phyloP scores from a whole-genome alignment of 2,113 vertebrate species.

The Empidonax alnorum region DNA sequence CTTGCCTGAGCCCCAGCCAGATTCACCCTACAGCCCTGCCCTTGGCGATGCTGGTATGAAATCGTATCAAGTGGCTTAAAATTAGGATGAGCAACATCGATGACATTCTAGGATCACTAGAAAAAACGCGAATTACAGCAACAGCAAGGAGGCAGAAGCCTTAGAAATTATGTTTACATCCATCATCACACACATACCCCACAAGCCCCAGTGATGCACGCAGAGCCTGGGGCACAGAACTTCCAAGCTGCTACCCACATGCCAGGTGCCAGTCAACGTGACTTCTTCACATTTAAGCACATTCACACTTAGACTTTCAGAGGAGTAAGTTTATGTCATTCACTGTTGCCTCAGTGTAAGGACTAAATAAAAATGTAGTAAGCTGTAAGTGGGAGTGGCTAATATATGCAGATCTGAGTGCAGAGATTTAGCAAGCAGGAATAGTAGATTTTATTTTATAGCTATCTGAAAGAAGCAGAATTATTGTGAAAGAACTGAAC shows the following conservation, averaged over 20 bases:
- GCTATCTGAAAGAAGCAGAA: not conserved
- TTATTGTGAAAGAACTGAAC: not conserved
- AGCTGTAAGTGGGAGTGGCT: not conserved
- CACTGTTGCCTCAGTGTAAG: not conserved
- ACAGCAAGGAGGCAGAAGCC: not conserved
- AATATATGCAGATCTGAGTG: constrained; percentile 3
- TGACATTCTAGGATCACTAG: not conserved
- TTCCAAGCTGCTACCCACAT: not conserved
- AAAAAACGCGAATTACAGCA: not conserved
- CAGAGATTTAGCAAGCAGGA: not conserved
- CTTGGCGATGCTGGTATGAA: accelerated
- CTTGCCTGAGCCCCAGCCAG: not conserved
- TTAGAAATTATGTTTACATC: not conserved
- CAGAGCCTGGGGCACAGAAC: not conserved
- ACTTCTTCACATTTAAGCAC: not conserved
- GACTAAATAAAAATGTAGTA: not conserved
- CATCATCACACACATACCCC: not conserved
- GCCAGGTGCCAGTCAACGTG: not conserved
- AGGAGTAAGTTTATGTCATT: not conserved
- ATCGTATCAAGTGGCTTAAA: not conserved
- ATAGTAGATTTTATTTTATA: not conserved
- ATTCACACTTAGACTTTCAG: not conserved
- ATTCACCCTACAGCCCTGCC: not conserved
- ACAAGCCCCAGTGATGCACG: not conserved
- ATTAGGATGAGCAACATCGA: not conserved